Conservation (phyloP, 92 coral and sea anemone genomes). For the Anthopleura xanthogrammica region DNA sequence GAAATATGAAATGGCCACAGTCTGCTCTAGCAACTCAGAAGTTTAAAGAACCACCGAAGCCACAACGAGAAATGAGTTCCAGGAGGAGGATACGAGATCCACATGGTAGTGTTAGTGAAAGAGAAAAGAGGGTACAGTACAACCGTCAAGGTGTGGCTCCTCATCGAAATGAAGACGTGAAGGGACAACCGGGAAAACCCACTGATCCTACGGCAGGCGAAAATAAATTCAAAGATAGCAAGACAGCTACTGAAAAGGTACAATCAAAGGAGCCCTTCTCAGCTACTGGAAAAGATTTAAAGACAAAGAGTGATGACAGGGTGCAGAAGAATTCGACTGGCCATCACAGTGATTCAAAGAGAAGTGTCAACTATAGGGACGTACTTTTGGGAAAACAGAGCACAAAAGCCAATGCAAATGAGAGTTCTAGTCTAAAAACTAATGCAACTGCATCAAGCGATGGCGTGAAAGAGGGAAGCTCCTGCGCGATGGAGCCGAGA, state of each 20-base stretch:
- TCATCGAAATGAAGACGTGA: not conserved
- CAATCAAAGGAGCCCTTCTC: not conserved
- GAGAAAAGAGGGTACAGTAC: not conserved
- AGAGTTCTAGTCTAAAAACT: not conserved
- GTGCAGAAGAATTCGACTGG: not conserved
- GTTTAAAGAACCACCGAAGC: conserved; percentile 17
- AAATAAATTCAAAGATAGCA: not conserved
- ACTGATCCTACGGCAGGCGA: not conserved
- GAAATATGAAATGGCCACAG: conserved; percentile 19
- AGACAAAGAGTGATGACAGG: not conserved
- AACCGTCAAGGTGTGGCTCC: not conserved
- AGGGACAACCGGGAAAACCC: not conserved
- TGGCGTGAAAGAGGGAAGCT: not conserved
- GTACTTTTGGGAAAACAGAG: conserved; percentile 3
- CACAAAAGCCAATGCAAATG: not conserved
- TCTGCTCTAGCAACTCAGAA: conserved; percentile 7
- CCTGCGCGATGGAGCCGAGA: not conserved
- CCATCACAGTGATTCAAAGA: not conserved
- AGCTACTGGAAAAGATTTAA: not conserved
- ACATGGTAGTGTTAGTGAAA: not conserved
- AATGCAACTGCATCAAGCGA: not conserved
- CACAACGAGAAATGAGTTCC: conserved; percentile 5
- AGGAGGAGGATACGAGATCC: not conserved
- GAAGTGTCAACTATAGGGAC: conserved; percentile 9
- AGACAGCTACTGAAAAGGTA: not conserved